Evolutionary conservation across 2,888 invertebrate genomes (phyloP).

Genomic region (Drosophila multiciliata): DNA sequence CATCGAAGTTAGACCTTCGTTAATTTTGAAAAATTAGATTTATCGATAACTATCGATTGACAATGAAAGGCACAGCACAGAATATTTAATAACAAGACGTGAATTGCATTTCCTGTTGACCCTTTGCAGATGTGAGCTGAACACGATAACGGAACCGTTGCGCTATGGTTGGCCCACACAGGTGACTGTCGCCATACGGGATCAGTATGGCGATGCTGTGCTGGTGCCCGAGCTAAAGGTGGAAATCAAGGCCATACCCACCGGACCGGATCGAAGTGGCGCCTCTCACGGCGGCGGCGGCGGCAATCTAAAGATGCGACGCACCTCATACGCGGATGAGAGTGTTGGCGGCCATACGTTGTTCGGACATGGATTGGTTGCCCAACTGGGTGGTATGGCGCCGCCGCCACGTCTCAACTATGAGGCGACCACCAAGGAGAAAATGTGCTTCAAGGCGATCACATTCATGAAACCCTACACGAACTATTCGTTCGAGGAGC

Average conservation of each 20-base stretch:
- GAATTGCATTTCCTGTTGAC: not conserved
- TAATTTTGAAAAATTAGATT: no score
- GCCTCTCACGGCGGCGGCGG: slow-evolving; percentile 60
- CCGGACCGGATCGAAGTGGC: slow-evolving; percentile 72
- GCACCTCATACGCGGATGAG: slow-evolving; percentile 78
- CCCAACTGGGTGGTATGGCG: slow-evolving; percentile 75
- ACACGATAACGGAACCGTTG: slow-evolving; percentile 89
- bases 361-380: not conserved
- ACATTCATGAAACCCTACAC: slow-evolving; percentile 97
- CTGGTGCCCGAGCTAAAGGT: slow-evolving; percentile 92
- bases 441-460: slow-evolving; percentile 97
- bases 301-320: slow-evolving; percentile 82
- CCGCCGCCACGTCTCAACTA: slow-evolving; percentile 86
- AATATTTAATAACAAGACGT: not conserved
- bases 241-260: slow-evolving; percentile 85
- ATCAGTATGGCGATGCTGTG: slow-evolving; percentile 96
- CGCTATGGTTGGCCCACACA: slow-evolving; percentile 94
- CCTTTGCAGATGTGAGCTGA: slow-evolving; percentile 90
- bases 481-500: slow-evolving; percentile 97
- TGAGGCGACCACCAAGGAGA: slow-evolving; percentile 94
- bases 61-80: not conserved
- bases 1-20: not conserved
- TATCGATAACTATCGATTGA: not conserved
- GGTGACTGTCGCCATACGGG: slow-evolving; percentile 92
- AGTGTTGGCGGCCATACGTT: slow-evolving; percentile 1